Evolutionary conservation across 2,888 invertebrate genomes (phyloP).

Genomic region (Petrolisthes cinctipes): DNA sequence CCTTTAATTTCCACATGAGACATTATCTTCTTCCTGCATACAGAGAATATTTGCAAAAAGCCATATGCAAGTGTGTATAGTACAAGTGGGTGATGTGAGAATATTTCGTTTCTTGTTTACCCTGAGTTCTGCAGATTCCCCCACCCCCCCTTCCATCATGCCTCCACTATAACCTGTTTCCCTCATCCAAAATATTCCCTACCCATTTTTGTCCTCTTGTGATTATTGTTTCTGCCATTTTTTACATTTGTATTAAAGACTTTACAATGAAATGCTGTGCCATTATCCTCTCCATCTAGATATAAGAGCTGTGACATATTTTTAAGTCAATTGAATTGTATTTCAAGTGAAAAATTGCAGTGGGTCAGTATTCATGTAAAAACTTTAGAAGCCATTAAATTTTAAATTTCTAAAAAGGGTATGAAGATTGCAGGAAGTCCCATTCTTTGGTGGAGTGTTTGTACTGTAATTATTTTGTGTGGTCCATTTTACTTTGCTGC

Average conservation of each 20-base stretch:
- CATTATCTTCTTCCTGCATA: constrained; percentile 32
- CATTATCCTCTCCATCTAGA: constrained; percentile 20
- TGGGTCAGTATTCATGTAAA: no score
- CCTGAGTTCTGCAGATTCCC: constrained; percentile 53
- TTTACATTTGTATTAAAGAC: constrained; percentile 66
- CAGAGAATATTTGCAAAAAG: constrained; percentile 56
- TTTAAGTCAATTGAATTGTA: no score
- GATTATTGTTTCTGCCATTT: constrained; percentile 65
- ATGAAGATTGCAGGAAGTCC: no score
- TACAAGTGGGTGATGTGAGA: constrained; percentile 58
- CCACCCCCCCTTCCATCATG: constrained; percentile 19
- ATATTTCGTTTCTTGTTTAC: constrained; percentile 52
- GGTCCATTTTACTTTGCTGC: no score
- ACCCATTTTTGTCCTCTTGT: constrained; percentile 56
- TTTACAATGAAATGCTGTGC: constrained; percentile 51
- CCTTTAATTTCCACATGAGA: background rate
- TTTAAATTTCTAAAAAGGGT: no score
- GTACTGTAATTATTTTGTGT: no score
- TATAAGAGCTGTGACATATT: no score
- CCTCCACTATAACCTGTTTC: constrained; percentile 37
- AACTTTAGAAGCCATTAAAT: no score
- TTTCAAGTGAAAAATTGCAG: no score
- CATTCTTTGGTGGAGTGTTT: no score
- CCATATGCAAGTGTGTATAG: constrained; percentile 61
- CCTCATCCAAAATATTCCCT: constrained; percentile 32